phyloP scores from a whole-genome alignment of 1,140 invertebrate genomes.

The Drosophila funebris region DNA sequence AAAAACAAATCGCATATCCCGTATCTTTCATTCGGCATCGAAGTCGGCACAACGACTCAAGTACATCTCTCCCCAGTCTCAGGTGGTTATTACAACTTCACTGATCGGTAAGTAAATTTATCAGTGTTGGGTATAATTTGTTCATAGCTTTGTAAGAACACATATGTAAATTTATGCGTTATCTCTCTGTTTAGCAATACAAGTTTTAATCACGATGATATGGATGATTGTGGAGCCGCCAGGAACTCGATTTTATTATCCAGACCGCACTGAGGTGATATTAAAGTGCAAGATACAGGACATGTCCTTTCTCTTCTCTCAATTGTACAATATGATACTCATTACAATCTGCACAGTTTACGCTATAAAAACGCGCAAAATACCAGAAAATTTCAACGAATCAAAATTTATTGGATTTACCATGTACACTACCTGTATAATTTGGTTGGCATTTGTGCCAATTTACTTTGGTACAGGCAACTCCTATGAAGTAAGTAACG shows the following conservation, averaged over 20 bases:
- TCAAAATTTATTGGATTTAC: conserved; percentile 93
- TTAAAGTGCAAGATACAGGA: conserved; percentile 89
- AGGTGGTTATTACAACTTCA: conserved; percentile 89
- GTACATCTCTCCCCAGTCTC: conserved; percentile 85
- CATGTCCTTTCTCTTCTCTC: conserved; percentile 89
- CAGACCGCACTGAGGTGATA: conserved; percentile 85
- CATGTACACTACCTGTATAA: conserved; percentile 95
- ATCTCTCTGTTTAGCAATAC: conserved; percentile 84
- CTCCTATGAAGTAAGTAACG: conserved; percentile 82
- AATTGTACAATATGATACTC: conserved; percentile 91
- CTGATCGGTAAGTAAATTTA: conserved; percentile 80
- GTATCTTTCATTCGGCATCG: conserved; percentile 93
- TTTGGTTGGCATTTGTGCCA: conserved; percentile 94
- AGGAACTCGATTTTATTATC: conserved; percentile 86
- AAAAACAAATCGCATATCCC: conserved; percentile 93
- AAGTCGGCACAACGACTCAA: conserved; percentile 92
- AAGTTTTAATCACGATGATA: conserved; percentile 88
- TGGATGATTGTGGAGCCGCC: conserved; percentile 90
- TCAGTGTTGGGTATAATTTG: not conserved
- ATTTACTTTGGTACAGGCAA: conserved; percentile 92
- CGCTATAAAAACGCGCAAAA: conserved; percentile 93
- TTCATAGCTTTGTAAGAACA: no score
- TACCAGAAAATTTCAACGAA: conserved; percentile 95
- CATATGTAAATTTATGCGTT: no score
- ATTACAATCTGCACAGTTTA: conserved; percentile 92